Conservation (phyloP, 2,888 invertebrate species). For the Chloroclysta siterata region DNA sequence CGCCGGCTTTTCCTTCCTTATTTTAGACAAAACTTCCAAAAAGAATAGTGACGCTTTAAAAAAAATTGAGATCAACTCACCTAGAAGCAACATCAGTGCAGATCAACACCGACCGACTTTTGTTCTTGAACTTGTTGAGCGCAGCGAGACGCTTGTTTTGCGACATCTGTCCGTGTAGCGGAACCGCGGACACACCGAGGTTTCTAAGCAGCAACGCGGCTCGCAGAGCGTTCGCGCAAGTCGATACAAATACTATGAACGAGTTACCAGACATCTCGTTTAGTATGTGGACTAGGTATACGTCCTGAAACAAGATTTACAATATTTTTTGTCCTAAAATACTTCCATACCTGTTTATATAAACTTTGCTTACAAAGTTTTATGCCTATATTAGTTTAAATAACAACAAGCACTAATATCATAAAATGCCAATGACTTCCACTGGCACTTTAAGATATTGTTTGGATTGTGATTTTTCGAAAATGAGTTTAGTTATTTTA, state of each 20-base stretch:
- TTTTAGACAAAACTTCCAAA: too few species aligned
- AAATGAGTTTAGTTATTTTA: too few species aligned
- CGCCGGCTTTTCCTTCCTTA: too few species aligned
- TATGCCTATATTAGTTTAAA: too few species aligned
- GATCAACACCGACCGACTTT: slow-evolving; percentile 96
- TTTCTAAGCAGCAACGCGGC: slow-evolving; percentile 95
- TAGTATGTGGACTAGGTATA: slow-evolving; percentile 96
- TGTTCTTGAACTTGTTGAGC: slow-evolving; percentile 97
- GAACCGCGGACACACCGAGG: slow-evolving; percentile 96
- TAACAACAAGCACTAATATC: too few species aligned
- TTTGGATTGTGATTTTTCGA: too few species aligned
- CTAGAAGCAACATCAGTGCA: slow-evolving; percentile 99
- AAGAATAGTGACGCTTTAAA: too few species aligned
- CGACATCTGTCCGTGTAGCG: slow-evolving; percentile 99
- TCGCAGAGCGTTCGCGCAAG: slow-evolving; percentile 96
- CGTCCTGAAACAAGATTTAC: slow-evolving; percentile 87
- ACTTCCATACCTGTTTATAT: too few species aligned
- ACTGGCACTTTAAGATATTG: too few species aligned
- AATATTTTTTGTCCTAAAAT: neutral
- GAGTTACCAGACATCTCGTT: slow-evolving; percentile 98
- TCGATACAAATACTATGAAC: slow-evolving; percentile 98
- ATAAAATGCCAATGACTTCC: too few species aligned
- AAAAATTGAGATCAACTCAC: slow-evolving; percentile 83
- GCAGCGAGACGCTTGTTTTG: slow-evolving; percentile 98
- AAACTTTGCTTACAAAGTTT: too few species aligned